Evolutionary conservation across 2,888 invertebrate species (phyloP), one percentile per base, ranked within the genome.

Genomic region (Trichacis sp.): DNA sequence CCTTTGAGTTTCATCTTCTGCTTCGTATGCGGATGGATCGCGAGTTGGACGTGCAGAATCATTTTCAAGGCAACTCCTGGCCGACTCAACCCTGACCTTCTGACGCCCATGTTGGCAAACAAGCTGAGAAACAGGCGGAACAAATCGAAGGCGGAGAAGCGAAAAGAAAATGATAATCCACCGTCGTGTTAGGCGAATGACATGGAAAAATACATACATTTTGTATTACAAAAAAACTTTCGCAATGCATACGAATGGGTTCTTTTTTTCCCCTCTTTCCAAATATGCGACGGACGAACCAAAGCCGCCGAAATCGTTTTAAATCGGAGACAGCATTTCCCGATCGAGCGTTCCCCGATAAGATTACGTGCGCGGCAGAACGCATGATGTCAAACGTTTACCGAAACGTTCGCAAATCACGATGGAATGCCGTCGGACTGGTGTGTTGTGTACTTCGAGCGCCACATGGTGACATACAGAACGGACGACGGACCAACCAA

Each of bases 361-460:
- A 64, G 60, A 56, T 47, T 63, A 63, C 76, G 73, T 74, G 77
- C 77, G 77, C 76, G 74, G 68, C 70, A 68, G 56, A 66, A 63
- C 66, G 69, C 71, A 69, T 73, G 73, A 69, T 70, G 76, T 75
- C 71, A 73, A 74, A 70, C 76, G 75, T 78, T 79, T 78, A 77
- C 76, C 78, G 78, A 81, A 81, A 79, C 77, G 76, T 80, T 79
- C 78, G 78, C 81, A 80, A 81, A 80, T 81, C 80, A 77, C 77
- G 75, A 75, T 75, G 81, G 81, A 81, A 81, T 81, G 80, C 77
- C 74, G 80, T 79, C 75, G 65, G 77, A 77, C 79, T 77, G 80
- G 81, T 77, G 77, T 71, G 65, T 69, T 70, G 73, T 72, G 71
- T 46, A 24, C 71, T 66, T 64, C 64, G 69, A 64, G 68, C 71